Base-by-base conservation (phyloP, 2,888 invertebrate species). In the Pinctada fucata region DNA sequence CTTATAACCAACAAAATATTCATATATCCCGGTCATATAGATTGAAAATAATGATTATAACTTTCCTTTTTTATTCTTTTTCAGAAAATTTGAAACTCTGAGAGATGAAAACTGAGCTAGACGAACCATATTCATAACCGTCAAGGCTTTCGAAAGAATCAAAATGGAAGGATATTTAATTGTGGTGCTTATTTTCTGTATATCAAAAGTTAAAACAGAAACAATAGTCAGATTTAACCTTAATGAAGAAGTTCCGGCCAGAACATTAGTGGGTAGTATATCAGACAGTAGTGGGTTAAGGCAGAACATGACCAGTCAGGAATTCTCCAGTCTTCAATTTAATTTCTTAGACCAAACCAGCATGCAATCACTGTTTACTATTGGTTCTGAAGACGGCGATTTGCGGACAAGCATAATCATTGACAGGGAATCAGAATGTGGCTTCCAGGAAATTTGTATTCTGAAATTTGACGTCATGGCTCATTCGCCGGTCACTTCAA, bases 401-500 rank as follows among this genome's bases (percentile, higher is more conserved):
- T 72, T 89, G n/a, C 79, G 79, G 5, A 86, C 89, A 4, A 74
- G 83, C 0, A 79, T 80, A 45, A 75, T 79, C 58, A 73, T 89
- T 16, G 89, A 89, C 74, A 80, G 88, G 48, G 89, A 89, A 80
- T 75, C 76, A 1, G 81, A 87, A 16, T 89, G 89, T 79, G 83
- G 81, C 48, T 88, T 86, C 80, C 80, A 82, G 13, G 78, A 79
- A 16, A 70, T 77, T 2, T 89, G 89, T 77, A 74, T 83, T 10
- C 58, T 89, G 16, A 70, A 79, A 3, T 82, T 89, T 48, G 86
- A 88, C 47, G 85, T 89, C 1, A 87, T 85, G 48, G 85, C 87
- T 67, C 85, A 86, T 79, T 86, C 86, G 16, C 83, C 79, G n/a
- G 63, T 75, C 10, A 84, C 82, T 68, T 83, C 88, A 58, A 87